These are phyloP conservation scores for Melangyna quadrimaculata DNA, from an alignment of 2,888 invertebrate species.

Conservation along the genomic window DNA sequence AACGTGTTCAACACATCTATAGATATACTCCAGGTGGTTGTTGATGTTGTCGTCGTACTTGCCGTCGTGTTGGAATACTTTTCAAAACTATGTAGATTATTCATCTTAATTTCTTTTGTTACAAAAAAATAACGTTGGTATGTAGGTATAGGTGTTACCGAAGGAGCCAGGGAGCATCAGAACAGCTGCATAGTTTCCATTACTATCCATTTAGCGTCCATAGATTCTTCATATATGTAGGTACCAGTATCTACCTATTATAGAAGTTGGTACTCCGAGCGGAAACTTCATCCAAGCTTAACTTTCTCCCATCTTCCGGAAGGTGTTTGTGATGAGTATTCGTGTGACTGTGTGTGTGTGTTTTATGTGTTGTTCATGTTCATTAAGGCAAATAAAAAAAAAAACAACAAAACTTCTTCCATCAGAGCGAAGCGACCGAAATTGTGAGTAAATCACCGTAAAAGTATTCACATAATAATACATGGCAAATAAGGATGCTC, in stretches of 20 bases:
- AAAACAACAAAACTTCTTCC: conserved; percentile 38
- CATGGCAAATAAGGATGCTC: conserved; percentile 50
- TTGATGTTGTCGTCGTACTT: not conserved
- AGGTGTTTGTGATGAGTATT: not conserved
- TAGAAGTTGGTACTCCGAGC: conserved; percentile 33
- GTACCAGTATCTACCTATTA: too few relatives aligned
- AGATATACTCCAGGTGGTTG: too few relatives aligned
- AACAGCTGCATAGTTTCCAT: conserved; percentile 42
- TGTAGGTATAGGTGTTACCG: not conserved
- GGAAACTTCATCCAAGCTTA: conserved; percentile 55
- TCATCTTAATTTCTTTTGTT: conserved; percentile 52
- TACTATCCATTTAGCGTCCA: conserved; percentile 34
- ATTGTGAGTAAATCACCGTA: conserved; percentile 69
- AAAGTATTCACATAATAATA: conserved; percentile 53
- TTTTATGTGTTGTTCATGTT: conserved; percentile 28
- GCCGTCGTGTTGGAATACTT: not conserved
- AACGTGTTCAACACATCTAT: too few relatives aligned
- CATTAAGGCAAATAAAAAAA: conserved; percentile 42
- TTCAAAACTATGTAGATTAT: conserved; percentile 34
- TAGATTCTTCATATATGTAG: not conserved
- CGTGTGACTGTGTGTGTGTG: not conserved
- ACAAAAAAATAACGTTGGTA: conserved; percentile 5
- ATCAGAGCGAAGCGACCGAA: conserved; percentile 50
- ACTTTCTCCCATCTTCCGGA: conserved; percentile 33
- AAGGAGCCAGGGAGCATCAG: not conserved